phyloP scores from a whole-genome alignment of 1,140 invertebrate species.

The Bicyclus anynana region DNA sequence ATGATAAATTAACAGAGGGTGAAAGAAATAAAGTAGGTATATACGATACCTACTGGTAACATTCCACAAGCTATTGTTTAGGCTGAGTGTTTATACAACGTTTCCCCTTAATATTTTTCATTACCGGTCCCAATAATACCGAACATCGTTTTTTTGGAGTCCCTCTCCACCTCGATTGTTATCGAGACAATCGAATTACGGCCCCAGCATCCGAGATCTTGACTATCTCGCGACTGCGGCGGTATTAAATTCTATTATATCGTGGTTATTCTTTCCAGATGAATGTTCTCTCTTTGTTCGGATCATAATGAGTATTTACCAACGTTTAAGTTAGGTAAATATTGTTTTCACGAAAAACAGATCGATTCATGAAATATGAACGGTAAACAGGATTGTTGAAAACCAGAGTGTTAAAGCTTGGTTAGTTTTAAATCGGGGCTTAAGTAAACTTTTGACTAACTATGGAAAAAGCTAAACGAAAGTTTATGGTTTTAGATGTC shows the following conservation, averaged over 20 bases:
- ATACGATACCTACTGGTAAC: no score
- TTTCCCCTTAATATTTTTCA: not conserved
- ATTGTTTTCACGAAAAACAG: not conserved
- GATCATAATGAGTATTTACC: not conserved
- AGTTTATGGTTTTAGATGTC: no score
- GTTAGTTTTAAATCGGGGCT: no score
- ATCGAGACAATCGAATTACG: not conserved
- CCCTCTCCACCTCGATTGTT: not conserved
- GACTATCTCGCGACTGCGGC: not conserved
- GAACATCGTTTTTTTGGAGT: not conserved
- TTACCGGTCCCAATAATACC: not conserved
- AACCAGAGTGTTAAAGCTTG: no score
- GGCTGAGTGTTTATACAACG: constrained; percentile 17
- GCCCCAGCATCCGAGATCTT: not conserved
- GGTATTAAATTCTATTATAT: not conserved
- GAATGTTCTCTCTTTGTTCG: not conserved
- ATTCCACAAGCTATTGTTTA: not conserved
- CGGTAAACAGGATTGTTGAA: not conserved
- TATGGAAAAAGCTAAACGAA: no score
- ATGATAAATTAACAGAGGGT: no score
- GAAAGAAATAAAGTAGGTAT: no score
- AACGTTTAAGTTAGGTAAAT: not conserved
- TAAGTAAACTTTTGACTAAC: no score
- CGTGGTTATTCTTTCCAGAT: not conserved
- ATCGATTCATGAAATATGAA: not conserved